phyloP scores from a whole-genome alignment of 2,888 invertebrate genomes.

The Drosophila tanythrix region DNA sequence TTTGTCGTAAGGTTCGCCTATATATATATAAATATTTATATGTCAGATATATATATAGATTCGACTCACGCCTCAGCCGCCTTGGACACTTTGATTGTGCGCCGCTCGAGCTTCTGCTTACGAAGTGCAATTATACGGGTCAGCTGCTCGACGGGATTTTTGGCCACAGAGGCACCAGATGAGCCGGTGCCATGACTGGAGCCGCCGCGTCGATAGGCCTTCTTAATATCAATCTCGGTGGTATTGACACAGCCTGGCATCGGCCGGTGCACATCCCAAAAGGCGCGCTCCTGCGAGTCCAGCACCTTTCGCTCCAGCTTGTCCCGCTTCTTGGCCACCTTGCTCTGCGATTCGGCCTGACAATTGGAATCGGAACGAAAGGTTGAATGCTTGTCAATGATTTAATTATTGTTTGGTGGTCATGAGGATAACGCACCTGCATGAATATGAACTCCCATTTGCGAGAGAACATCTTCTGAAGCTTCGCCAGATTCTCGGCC shows the following conservation, averaged over 20 bases:
- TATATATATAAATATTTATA: background rate
- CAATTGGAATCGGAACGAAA: background rate
- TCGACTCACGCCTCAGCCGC: conserved; percentile 95
- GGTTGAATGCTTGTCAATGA: background rate
- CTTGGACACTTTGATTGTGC: conserved; percentile 96
- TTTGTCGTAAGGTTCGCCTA: too few species aligned
- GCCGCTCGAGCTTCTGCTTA: conserved; percentile 91
- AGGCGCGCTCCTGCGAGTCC: conserved; percentile 99
- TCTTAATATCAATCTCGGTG: conserved; percentile 98
- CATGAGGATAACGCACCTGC: conserved; percentile 88
- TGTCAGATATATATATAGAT: background rate
- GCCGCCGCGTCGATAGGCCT: conserved; percentile 90
- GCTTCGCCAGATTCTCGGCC: conserved; percentile 97
- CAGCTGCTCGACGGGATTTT: conserved; percentile 85
- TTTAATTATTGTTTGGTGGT: background rate
- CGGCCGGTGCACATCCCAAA: conserved; percentile 99
- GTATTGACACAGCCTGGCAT: conserved; percentile 99
- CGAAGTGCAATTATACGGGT: conserved; percentile 90
- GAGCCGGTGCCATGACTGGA: conserved; percentile 85
- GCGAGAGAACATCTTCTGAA: conserved; percentile 99
- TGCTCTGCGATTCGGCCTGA: conserved; percentile 88
- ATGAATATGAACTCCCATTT: conserved; percentile 99
- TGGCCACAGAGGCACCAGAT: conserved; percentile 84
- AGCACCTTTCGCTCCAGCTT: conserved; percentile 98
- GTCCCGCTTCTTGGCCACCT: conserved; percentile 99